Base-by-base conservation (phyloP, 2,888 invertebrate species). In the Aspidiotus rigidus region DNA sequence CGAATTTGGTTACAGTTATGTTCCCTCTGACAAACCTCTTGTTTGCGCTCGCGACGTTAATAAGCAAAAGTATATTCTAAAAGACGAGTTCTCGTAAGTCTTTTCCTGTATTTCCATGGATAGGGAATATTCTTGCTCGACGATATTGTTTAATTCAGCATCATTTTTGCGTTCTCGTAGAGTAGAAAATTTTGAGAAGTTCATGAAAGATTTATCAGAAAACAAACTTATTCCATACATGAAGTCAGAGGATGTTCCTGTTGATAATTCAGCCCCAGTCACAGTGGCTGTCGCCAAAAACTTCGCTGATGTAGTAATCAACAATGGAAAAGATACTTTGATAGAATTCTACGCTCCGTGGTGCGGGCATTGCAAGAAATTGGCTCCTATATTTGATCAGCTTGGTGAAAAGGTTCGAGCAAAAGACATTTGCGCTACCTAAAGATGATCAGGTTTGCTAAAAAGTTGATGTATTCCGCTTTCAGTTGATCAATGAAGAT, bases 271-370 rank as follows among this genome's bases (percentile, higher is more conserved):
- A 75, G 90, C 87, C 0, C 86, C 87, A 10, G 92, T 93, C 0
- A 90, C 86, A 76, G 86, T 94, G 54, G 94, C 93, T 5, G 99
- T 99, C 9, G 98, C 89, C 72, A 93, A 93, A 81, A 99, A 97
- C 83, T 99, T 98, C 80, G 90, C 96, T 77, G 91, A 97, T 69
- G 82, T 96, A 70, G 93, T 99, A 0, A 86, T 86, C 2, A 89
- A 98, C 77, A 89, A 91, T 75, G 89, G 83, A 44, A 89, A 93
- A 77, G 99, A 99, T 78, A 92, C 93, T 3, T 83, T 99, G 57
- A 85, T 99, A 74, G 98, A 99, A 81, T 99, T 99, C 82, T 99
- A 99, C 79, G 98, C 98, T 49, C 97, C 97, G 1, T 98, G 97
- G 97, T 96, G 95, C 79, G 97, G 98, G 74, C 98, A 99, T 77